A percentile compares a stretch with the other conserved stretches of the same genome.
These are phyloP conservation scores for Telmatherina bonti DNA, from an alignment of 2,797 vertebrate genomes.

Conservation along the genomic window DNA sequence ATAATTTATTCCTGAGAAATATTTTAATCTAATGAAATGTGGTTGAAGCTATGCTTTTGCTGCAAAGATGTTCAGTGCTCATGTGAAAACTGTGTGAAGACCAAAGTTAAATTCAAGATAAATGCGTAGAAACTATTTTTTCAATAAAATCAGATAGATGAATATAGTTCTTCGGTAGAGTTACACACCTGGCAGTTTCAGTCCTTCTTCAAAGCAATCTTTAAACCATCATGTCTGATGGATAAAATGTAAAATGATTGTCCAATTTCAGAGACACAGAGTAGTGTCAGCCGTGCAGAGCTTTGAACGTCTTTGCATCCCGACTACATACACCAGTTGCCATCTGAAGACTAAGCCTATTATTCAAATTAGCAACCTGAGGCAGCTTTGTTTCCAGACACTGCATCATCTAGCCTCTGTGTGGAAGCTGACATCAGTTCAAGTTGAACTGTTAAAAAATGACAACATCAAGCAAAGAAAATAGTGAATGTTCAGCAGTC, in stretches of 20 bases:
- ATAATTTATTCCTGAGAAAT: slow-evolving; percentile 6
- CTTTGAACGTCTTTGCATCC: neutral
- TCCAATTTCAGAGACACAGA: neutral
- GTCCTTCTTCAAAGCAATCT: neutral
- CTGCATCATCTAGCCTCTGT: neutral
- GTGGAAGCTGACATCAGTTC: neutral
- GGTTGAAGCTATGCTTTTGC: neutral
- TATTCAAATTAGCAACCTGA: neutral
- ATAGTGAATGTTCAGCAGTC: neutral
- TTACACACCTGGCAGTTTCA: neutral
- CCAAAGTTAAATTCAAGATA: neutral
- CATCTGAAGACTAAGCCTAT: neutral
- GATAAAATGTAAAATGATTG: neutral
- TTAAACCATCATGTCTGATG: neutral
- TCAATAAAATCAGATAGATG: neutral
- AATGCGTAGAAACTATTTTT: neutral
- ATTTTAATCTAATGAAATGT: neutral
- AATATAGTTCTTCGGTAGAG: neutral
- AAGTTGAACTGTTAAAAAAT: neutral
- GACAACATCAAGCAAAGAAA: neutral
- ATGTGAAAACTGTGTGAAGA: neutral
- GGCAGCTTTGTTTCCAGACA: neutral
- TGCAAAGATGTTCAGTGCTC: slow-evolving; percentile 3
- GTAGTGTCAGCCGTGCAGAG: too few relatives aligned
- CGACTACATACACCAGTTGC: neutral